A percentile compares a stretch with the other conserved stretches of the same genome.
Evolutionary conservation across 2,113 vertebrate species (phyloP).

Genomic region (Lepus timidus): DNA sequence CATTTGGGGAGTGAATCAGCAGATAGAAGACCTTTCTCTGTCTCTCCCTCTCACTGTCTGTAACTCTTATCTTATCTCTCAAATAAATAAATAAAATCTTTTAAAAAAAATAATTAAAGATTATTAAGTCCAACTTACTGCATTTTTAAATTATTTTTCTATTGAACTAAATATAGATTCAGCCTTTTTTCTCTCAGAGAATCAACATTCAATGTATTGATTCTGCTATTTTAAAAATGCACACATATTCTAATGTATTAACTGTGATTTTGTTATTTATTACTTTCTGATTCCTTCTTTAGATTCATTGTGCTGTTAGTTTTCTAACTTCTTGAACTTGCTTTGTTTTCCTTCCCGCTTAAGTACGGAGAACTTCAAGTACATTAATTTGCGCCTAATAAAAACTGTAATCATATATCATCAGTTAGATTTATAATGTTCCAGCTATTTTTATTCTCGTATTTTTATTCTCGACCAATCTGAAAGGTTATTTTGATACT

Average conservation of each 20-base stretch:
- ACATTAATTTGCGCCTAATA: neutral
- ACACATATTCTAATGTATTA: neutral
- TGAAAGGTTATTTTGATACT: slow-evolving; percentile 9
- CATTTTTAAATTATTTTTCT: slow-evolving; percentile 23
- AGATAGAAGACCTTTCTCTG: too few species aligned
- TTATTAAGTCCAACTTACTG: neutral
- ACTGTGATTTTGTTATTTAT: neutral
- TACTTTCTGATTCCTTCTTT: neutral
- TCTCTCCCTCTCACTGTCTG: too few species aligned
- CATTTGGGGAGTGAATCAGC: too few species aligned
- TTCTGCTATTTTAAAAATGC: slow-evolving; percentile 1
- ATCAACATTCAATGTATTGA: neutral
- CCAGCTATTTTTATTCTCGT: neutral
- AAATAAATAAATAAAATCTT: too few species aligned
- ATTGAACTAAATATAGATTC: neutral
- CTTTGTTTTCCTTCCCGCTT: neutral
- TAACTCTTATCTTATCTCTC: too few species aligned
- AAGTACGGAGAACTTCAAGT: neutral
- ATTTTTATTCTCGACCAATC: neutral
- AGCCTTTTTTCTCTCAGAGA: neutral
- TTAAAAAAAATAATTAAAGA: too few species aligned
- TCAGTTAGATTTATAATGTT: neutral
- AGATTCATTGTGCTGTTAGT: neutral
- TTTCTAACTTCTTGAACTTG: neutral
- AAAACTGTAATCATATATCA: neutral